phyloP scores from a whole-genome alignment of 2,888 invertebrate genomes.

The Drosophila niveifrons region DNA sequence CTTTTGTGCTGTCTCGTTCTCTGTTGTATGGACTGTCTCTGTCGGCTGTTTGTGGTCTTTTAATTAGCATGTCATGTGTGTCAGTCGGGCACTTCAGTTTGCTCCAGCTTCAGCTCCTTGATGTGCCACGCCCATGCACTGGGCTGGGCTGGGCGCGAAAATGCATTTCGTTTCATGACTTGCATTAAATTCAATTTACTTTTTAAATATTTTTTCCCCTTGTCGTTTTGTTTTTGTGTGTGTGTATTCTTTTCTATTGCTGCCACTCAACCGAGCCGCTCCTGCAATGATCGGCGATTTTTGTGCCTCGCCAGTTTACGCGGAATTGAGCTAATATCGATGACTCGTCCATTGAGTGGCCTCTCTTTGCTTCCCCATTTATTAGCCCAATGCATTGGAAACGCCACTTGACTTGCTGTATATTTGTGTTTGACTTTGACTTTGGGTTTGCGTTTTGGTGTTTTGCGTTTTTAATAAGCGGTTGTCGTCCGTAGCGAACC shows the following conservation, averaged over 20 bases:
- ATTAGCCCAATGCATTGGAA: constrained; percentile 70
- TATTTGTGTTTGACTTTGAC: constrained; percentile 24
- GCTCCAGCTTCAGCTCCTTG: constrained; percentile 40
- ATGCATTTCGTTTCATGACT: constrained; percentile 79
- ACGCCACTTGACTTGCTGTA: constrained; percentile 66
- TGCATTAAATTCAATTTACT: constrained; percentile 79
- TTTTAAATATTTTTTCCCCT: constrained; percentile 67
- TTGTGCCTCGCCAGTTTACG: constrained; percentile 59
- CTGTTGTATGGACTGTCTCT: constrained; percentile 24
- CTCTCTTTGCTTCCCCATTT: constrained; percentile 56
- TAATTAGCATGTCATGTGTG: constrained; percentile 84
- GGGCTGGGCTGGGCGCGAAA: constrained; percentile 55
- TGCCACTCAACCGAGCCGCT: constrained; percentile 78
- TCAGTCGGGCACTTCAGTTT: constrained; percentile 69
- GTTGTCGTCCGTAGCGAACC: constrained; percentile 59
- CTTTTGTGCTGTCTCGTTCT: constrained; percentile 1
- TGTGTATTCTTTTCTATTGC: constrained; percentile 51
- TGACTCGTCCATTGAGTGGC: constrained; percentile 79
- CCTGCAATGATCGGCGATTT: constrained; percentile 79
- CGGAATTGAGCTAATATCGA: constrained; percentile 82
- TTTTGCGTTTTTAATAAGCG: constrained; percentile 76
- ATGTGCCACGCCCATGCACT: constrained; percentile 55
- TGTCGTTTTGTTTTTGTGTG: constrained; percentile 44
- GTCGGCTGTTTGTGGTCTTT: constrained; percentile 82
- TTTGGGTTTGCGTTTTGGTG: constrained; percentile 43